Evolutionary conservation across 1,140 invertebrate genomes (phyloP).

Genomic region (Telenomus remus): DNA sequence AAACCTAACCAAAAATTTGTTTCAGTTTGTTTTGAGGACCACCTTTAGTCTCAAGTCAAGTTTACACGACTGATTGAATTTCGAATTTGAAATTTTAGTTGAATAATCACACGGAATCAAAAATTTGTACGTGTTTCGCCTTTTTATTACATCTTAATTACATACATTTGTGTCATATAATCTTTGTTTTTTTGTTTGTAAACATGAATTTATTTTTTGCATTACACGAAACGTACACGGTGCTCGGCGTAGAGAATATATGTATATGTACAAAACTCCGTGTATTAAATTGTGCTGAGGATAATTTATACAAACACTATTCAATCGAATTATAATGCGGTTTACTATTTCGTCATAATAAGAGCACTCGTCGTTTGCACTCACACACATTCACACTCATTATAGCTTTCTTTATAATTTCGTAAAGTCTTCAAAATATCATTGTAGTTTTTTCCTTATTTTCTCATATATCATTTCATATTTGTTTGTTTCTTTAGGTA

Average conservation of each 20-base stretch:
- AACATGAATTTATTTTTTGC: conserved; percentile 54
- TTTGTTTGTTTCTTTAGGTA: conserved; percentile 1
- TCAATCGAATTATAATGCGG: conserved; percentile 33
- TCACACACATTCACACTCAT: conserved; percentile 11
- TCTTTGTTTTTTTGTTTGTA: conserved; percentile 53
- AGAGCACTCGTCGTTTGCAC: conserved; percentile 29
- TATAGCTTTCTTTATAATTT: conserved; percentile 28
- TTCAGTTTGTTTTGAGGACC: too few relatives aligned
- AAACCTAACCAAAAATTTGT: too few relatives aligned
- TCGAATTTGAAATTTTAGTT: background rate
- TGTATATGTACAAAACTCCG: conserved; percentile 58
- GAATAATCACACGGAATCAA: background rate
- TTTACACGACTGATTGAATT: too few relatives aligned
- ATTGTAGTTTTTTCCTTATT: conserved; percentile 25
- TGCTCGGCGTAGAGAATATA: conserved; percentile 56
- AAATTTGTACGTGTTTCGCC: conserved; percentile 31
- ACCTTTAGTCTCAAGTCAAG: too few relatives aligned
- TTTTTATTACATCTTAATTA: conserved; percentile 59
- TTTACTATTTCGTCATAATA: conserved; percentile 43
- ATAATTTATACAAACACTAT: conserved; percentile 59
- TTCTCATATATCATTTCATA: conserved; percentile 5
- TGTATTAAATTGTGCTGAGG: conserved; percentile 59
- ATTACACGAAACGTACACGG: conserved; percentile 59
- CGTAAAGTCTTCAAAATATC: conserved; percentile 28
- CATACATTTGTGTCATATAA: conserved; percentile 59